Base-by-base conservation (phyloP, 2,113 vertebrate species). In the Bothrops jararaca region DNA sequence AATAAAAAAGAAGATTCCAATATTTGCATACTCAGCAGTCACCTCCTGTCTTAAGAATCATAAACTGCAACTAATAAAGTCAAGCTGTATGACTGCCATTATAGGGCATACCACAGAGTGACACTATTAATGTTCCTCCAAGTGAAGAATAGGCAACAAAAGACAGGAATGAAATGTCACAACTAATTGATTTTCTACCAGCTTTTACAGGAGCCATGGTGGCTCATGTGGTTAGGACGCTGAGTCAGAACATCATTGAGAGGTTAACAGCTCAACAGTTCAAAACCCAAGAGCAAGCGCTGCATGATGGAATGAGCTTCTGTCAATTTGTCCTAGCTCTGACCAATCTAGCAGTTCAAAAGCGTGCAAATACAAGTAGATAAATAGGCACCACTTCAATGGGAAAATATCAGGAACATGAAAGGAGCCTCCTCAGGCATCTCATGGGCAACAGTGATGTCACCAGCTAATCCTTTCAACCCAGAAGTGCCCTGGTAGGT, bases 151-250 rank as follows among this genome's bases (percentile, higher is more conserved):
- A 60, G 45, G 18, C 5, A 91, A 9, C 53, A n/a, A 29, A 74
- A 13, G 50, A 45, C 50, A 87, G 39, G 26, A 26, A n/a, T 45
- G 39, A 64, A 57, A 92, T 89, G n/a, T 52, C 8, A 80, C 3
- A 3, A 15, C 15, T 80, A 80, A 93, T 52, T 13, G n/a, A 42
- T 50, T 80, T 89, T 10, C 1, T 86, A 88, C 85, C 93, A 91
- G 93, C 94, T 95, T 96, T 94, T 95, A 69, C 29, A 69, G n/a
- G 29, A 29, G 60, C 29, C 29, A 69, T 2, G 4, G 4, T 64
- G 29, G 4, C n/a, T 69, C 60, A 69, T 5, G 1, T 69, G 11
- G 1, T n/a, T n/a, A 29, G 60, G 4, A n/a, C 1, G 10, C 4
- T 64, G 60, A 29, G 11, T 13, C 26, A 64, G 26, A 64, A 64